Evolutionary conservation across 2,888 invertebrate species (phyloP).

Genomic region (Abrostola tripartita): DNA sequence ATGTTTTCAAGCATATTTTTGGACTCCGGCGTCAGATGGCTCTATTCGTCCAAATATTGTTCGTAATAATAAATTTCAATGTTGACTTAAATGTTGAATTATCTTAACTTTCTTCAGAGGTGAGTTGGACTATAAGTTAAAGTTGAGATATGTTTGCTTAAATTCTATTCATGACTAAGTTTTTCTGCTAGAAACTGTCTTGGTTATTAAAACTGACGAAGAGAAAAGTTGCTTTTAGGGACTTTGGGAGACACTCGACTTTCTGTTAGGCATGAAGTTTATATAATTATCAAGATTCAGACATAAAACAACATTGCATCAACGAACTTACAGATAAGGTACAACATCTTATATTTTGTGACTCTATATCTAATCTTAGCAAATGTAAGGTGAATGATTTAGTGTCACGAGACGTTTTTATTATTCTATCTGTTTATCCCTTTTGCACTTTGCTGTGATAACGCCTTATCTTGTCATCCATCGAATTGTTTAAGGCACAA

Average conservation of each 20-base stretch:
- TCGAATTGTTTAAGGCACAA: neutral
- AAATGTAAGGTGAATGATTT: too few relatives aligned
- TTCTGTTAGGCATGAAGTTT: too few relatives aligned
- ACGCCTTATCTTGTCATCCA: neutral
- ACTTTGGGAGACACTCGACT: too few relatives aligned
- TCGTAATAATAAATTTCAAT: slow-evolving; percentile 6
- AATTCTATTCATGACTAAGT: neutral
- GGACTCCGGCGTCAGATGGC: slow-evolving; percentile 34
- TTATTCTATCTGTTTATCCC: too few relatives aligned
- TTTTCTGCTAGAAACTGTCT: neutral
- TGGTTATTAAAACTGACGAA: neutral
- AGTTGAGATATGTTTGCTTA: neutral
- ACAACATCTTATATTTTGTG: too few relatives aligned
- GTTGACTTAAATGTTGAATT: neutral
- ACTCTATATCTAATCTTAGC: too few relatives aligned
- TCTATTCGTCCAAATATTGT: slow-evolving; percentile 16
- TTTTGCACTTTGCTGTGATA: too few relatives aligned
- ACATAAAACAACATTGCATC: too few relatives aligned
- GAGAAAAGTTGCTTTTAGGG: too few relatives aligned
- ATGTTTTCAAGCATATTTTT: slow-evolving; percentile 41
- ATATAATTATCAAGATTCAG: too few relatives aligned
- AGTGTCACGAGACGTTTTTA: too few relatives aligned
- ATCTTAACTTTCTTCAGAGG: neutral
- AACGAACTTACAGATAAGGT: too few relatives aligned
- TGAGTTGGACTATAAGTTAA: neutral